Percentiles rank a stretch among this genome's conserved stretches.
phyloP scores from a whole-genome alignment of 1,140 invertebrate species.

The Brachionus koreanus region DNA sequence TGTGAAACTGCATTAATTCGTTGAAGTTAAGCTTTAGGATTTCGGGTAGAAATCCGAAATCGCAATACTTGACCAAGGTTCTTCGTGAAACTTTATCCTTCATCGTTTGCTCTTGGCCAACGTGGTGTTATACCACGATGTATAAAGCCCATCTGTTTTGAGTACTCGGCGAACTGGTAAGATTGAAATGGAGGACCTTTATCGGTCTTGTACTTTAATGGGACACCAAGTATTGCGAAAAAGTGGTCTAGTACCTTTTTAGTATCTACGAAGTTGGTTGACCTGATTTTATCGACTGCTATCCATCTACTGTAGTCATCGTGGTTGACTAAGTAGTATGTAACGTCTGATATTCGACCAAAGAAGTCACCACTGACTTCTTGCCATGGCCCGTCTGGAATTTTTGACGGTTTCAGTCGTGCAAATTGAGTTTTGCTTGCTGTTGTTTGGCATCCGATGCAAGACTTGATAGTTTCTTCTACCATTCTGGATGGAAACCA shows the following conservation, averaged over 20 bases:
- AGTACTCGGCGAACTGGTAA: constrained; percentile 39
- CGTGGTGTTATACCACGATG: constrained; percentile 46
- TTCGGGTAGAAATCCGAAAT: too few species aligned
- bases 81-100: constrained; percentile 46
- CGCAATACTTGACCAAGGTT: constrained; percentile 18
- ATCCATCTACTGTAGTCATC: background rate
- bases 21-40: too few species aligned
- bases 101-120: constrained; percentile 46
- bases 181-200: constrained; percentile 44
- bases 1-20: too few species aligned
- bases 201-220: background rate
- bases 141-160: constrained; percentile 40
- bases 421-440: background rate
- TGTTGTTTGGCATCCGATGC: background rate
- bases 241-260: constrained; percentile 22
- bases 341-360: background rate
- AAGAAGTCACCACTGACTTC: constrained; percentile 7
- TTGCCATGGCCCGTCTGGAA: background rate
- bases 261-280: background rate
- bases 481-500: background rate
- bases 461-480: background rate
- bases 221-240: constrained; percentile 46
- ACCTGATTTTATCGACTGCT: background rate
- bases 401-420: background rate
- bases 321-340: constrained; percentile 13